Evolutionary conservation across 1,140 invertebrate genomes (phyloP).

Genomic region (Plodia interpunctella): DNA sequence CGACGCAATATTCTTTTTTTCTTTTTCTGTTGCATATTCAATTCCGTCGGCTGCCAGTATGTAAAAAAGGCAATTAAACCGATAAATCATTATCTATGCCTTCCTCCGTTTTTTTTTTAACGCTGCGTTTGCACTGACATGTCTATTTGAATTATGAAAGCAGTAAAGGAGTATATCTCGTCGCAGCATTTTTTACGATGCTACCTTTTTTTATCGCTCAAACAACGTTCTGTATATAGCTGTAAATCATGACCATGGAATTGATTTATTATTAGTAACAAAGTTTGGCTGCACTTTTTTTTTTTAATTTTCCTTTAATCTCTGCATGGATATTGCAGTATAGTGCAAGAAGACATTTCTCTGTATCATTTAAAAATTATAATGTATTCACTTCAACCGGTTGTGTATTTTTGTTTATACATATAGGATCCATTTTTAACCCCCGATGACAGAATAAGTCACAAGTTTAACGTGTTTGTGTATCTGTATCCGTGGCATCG

Average conservation of each 20-base stretch:
- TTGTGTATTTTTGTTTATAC: too few species aligned
- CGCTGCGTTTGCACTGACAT: conserved; percentile 39
- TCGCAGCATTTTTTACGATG: conserved; percentile 47
- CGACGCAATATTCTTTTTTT: conserved; percentile 23
- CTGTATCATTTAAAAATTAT: too few species aligned
- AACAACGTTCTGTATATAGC: conserved; percentile 42
- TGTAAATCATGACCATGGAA: conserved; percentile 50
- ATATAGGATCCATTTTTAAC: too few species aligned
- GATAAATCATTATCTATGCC: conserved; percentile 55
- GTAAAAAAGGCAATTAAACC: conserved; percentile 59
- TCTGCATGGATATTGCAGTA: too few species aligned
- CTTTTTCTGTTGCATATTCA: conserved; percentile 60
- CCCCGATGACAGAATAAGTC: too few species aligned
- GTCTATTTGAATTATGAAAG: conserved; percentile 65
- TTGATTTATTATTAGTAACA: conserved; percentile 33
- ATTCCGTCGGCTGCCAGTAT: conserved; percentile 35
- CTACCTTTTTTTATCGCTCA: conserved; percentile 44
- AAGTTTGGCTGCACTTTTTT: conserved; percentile 20
- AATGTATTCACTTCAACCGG: too few species aligned
- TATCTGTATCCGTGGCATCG: too few species aligned
- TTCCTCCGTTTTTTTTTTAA: conserved; percentile 38
- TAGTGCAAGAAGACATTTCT: too few species aligned
- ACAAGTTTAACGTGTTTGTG: too few species aligned
- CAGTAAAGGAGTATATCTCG: conserved; percentile 60
- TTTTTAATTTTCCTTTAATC: too few species aligned